phyloP scores from a whole-genome alignment of 1,140 invertebrate genomes.

The Bombyx mandarina region DNA sequence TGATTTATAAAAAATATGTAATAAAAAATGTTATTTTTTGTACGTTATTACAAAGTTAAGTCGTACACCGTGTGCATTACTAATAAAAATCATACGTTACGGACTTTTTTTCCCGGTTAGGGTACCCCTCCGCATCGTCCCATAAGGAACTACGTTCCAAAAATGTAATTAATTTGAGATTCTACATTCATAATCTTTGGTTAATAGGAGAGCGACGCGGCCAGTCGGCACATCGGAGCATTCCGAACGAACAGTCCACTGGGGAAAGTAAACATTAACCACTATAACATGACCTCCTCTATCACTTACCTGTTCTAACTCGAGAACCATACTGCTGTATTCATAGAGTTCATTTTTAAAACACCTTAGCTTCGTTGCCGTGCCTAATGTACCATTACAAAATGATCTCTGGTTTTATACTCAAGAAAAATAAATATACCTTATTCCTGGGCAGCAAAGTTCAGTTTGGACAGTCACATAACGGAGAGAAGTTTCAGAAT shows the following conservation, averaged over 20 bases:
- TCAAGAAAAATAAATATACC: neutral
- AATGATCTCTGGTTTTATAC: neutral
- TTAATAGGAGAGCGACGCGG: slow-evolving; percentile 35
- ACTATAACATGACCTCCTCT: slow-evolving; percentile 24
- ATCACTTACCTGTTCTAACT: neutral
- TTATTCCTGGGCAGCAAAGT: no score
- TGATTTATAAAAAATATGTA: no score
- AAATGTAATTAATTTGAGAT: neutral
- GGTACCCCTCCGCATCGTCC: no score
- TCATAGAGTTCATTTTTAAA: slow-evolving; percentile 1
- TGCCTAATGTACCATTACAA: neutral
- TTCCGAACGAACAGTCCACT: slow-evolving; percentile 49
- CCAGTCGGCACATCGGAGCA: slow-evolving; percentile 49
- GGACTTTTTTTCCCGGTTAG: no score
- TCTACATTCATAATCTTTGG: no score
- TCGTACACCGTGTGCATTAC: no score
- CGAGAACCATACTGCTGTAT: neutral
- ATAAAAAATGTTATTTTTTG: no score
- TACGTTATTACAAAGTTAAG: no score
- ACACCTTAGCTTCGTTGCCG: neutral
- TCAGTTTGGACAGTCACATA: no score
- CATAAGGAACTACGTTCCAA: no score
- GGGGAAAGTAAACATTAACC: slow-evolving; percentile 54
- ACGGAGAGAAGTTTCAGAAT: no score
- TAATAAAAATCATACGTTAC: no score